Conservation (phyloP, 2,113 vertebrate species). For the Malurus elegans region DNA sequence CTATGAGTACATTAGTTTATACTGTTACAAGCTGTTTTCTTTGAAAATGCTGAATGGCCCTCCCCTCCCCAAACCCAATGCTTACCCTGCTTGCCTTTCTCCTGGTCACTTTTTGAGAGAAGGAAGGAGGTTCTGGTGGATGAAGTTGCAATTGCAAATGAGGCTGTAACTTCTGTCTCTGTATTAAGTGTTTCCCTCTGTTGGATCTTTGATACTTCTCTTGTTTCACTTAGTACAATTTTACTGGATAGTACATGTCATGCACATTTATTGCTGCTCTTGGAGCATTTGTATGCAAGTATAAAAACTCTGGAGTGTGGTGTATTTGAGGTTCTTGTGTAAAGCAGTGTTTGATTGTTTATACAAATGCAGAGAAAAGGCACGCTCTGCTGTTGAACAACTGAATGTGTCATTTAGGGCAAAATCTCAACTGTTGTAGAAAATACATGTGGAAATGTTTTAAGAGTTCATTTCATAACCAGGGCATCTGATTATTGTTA, state of each 20-base stretch:
- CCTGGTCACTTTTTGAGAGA: not conserved
- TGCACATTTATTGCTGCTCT: not conserved
- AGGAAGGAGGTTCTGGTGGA: not conserved
- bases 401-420: not conserved
- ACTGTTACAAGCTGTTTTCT: not conserved
- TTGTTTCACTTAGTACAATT: not conserved
- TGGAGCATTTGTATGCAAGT: not conserved
- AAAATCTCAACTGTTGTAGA: not conserved
- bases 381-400: not conserved
- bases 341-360: not conserved
- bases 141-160: not conserved
- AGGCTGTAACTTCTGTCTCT: not conserved
- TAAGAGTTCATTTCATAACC: not conserved
- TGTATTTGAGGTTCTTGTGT: not conserved
- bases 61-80: fast-evolving
- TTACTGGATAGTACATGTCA: not conserved
- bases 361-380: not conserved
- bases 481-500: not conserved
- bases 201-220: not conserved
- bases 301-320: not conserved
- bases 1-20: not conserved
- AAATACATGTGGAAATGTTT: not conserved
- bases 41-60: not conserved
- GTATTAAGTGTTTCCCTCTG: not conserved
- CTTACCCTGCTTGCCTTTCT: not conserved